Evolutionary conservation across 2,113 vertebrate genomes (phyloP).

Genomic region (Campylomormyrus tamandua): DNA sequence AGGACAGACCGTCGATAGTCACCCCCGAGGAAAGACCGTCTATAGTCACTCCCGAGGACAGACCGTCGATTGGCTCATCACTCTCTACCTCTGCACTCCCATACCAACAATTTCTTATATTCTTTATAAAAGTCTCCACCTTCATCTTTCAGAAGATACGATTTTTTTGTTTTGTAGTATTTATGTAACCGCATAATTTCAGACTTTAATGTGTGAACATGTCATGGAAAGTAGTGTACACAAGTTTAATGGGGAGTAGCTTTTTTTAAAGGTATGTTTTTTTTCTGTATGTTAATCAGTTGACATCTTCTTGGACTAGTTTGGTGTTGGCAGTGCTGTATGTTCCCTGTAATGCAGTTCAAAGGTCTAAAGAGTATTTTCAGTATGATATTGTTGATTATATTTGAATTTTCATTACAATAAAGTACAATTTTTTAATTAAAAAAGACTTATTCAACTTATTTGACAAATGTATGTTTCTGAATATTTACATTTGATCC

Average conservation of each 20-base stretch:
- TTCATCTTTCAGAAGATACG: background rate
- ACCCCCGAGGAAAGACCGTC: background rate
- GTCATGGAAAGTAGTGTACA: conserved; percentile 15
- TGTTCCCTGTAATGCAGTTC: conserved; percentile 20
- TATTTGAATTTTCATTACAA: conserved; percentile 55
- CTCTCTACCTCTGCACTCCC: conserved; percentile 19
- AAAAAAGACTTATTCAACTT: background rate
- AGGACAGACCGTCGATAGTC: background rate
- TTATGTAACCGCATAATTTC: conserved; percentile 10
- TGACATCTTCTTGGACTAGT: conserved; percentile 37
- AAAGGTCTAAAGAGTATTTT: conserved; percentile 44
- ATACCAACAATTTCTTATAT: background rate
- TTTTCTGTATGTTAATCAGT: conserved; percentile 16
- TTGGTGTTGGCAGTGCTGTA: conserved; percentile 46
- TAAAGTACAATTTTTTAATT: conserved; percentile 85
- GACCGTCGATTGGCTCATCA: background rate
- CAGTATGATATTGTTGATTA: conserved; percentile 26
- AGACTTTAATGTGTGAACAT: conserved; percentile 10
- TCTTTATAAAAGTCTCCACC: background rate
- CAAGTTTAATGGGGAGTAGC: conserved; percentile 38
- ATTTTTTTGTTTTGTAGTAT: conserved; percentile 11
- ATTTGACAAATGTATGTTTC: background rate
- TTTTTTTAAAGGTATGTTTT: conserved; percentile 46
- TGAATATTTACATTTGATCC: background rate
- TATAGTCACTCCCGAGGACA: too few relatives aligned